Evolutionary conservation across 2,113 vertebrate genomes (phyloP).

Genomic region (Bungarus multicinctus): DNA sequence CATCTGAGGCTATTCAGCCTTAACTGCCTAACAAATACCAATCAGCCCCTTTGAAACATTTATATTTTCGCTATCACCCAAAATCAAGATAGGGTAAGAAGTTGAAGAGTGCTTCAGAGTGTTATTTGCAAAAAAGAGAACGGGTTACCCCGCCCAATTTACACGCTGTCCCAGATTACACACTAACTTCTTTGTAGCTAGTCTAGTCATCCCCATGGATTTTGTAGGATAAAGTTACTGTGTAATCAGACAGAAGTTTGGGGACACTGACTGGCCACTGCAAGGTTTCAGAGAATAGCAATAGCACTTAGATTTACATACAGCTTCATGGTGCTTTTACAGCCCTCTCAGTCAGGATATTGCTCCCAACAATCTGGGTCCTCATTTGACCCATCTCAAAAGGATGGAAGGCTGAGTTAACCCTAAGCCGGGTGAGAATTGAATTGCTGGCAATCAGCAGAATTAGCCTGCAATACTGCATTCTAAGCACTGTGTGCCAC

Average conservation of each 20-base stretch:
- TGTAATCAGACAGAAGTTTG: not conserved
- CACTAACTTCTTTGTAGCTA: not conserved
- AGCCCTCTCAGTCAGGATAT: too few species aligned
- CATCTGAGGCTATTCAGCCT: slow-evolving; percentile 24
- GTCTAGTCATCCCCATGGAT: not conserved
- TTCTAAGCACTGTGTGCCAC: not conserved
- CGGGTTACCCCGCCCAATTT: too few species aligned
- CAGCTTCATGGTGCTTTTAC: too few species aligned
- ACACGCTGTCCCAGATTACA: not conserved
- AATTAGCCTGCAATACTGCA: not conserved
- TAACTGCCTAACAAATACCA: not conserved
- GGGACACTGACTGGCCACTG: not conserved
- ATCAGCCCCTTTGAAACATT: not conserved
- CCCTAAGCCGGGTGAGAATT: too few species aligned
- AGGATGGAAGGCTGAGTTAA: too few species aligned
- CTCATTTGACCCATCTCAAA: too few species aligned
- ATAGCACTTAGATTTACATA: too few species aligned
- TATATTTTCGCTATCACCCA: not conserved
- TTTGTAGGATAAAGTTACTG: not conserved
- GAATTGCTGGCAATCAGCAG: too few species aligned
- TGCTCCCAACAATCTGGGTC: too few species aligned
- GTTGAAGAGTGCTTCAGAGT: not conserved
- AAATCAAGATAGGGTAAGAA: not conserved
- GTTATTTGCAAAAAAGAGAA: not conserved
- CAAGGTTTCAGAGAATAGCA: not conserved